Base-by-base conservation (phyloP, 2,113 vertebrate genomes). In the Astur gentilis region DNA sequence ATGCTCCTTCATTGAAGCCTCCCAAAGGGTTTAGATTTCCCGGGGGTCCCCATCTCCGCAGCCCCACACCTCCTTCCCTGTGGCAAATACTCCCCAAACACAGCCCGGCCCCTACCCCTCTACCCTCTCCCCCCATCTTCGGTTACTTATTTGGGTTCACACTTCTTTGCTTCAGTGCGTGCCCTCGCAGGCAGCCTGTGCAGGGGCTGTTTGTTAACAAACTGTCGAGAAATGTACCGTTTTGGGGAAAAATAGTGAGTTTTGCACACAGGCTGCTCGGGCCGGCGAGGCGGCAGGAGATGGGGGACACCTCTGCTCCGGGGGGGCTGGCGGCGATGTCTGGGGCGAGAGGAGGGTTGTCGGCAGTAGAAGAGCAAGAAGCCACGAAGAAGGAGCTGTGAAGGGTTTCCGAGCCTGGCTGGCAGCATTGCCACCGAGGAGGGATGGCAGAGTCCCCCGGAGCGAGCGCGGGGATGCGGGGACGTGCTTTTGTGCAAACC, bases 141-240 rank as follows among this genome's bases (percentile, higher is more conserved):
- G 66, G 94, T 96, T 97, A 92, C 94, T 94, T 97, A 93, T 98
- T 98, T 98, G 97, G 95, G 96, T 97, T 98, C 97, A 97, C 97
- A 96, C 97, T 92, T 97, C 87, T 93, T 92, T 90, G 45, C 92
- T 97, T 98, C 83, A 15, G 42, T 6, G 42, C 38, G 8, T 83
- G 94, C 94, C 92, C 94, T 90, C n/a, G 80, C 97, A 96, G 98
- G 97, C 98, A 98, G 98, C 96, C 96, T 97, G 97, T 89, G 95
- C 94, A 89, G 95, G 76, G 97, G 96, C 97, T 98, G 97, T 97
- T 98, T 98, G 96, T 97, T 98, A 98, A 97, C 97, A 97, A 96
- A 95, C 95, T 98, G 98, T 97, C 97, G 97, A 96, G 97, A 97
- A 98, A 97, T 97, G 96, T 95, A 96, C 8, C 87, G 49, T 55